Evolutionary conservation across 2,888 invertebrate species (phyloP).

Genomic region (Mactromeris polynyma): DNA sequence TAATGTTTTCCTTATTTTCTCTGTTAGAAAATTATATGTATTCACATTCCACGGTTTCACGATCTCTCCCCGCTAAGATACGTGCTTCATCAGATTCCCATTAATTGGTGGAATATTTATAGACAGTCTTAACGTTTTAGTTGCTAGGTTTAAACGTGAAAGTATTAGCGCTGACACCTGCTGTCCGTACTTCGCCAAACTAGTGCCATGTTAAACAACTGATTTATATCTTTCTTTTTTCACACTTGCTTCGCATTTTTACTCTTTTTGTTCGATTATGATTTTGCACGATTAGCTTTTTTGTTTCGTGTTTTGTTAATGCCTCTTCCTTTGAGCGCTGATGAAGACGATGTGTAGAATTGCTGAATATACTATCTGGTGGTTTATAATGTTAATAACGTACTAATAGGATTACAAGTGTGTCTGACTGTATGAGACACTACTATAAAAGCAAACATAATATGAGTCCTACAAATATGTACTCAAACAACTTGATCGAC

Average conservation of each 20-base stretch:
- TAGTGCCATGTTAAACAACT: background rate
- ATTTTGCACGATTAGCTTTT: background rate
- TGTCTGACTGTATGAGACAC: too few species aligned
- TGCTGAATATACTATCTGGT: background rate
- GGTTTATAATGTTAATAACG: background rate
- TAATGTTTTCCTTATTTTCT: background rate
- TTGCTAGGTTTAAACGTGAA: background rate
- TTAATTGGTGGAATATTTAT: background rate
- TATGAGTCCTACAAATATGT: too few species aligned
- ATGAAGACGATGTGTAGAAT: background rate
- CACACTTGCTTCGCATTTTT: background rate
- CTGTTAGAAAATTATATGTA: background rate
- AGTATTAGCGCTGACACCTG: background rate
- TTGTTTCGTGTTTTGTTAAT: background rate
- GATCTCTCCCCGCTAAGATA: background rate
- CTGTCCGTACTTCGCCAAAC: background rate
- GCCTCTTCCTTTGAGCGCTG: background rate
- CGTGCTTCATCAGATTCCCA: background rate
- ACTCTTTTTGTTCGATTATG: background rate
- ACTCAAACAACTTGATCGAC: too few species aligned
- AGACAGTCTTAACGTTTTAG: background rate
- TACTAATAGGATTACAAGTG: background rate
- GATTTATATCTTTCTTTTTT: background rate
- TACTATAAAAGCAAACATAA: too few species aligned
- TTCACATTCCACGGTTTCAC: background rate